phyloP scores from a whole-genome alignment of 53 echinoderm and acorn worm genomes.

The Apostichopus leukothele region DNA sequence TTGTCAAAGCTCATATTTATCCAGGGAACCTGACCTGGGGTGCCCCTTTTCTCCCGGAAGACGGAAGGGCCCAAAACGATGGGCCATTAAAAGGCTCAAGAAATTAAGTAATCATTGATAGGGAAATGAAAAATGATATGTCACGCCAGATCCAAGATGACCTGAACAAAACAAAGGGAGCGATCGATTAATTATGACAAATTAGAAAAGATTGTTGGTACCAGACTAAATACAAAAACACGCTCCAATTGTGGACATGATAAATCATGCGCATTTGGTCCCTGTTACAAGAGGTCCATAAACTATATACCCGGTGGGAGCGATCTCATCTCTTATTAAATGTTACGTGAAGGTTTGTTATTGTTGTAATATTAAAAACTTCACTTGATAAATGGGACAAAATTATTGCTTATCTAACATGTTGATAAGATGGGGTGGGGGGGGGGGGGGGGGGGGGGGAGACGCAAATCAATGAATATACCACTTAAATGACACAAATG shows the following conservation, averaged over 20 bases:
- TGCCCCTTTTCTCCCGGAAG: slow-evolving; percentile 30
- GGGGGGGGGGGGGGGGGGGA: not conserved
- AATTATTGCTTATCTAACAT: slow-evolving; percentile 1
- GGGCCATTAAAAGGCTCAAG: slow-evolving; percentile 12
- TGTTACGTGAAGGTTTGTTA: not conserved
- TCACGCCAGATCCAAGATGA: slow-evolving; percentile 28
- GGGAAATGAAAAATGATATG: slow-evolving; percentile 38
- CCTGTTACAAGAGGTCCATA: not conserved
- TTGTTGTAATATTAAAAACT: not conserved
- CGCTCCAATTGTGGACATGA: slow-evolving; percentile 24
- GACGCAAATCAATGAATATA: too few species aligned
- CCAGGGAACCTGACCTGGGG: not conserved
- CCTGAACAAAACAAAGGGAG: slow-evolving; percentile 17
- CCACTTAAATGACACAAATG: too few species aligned
- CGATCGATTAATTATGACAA: slow-evolving; percentile 40
- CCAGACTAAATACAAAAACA: slow-evolving; percentile 47
- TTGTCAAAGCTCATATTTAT: not conserved
- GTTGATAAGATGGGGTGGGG: not conserved
- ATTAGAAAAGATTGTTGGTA: slow-evolving; percentile 29
- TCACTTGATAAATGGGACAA: not conserved
- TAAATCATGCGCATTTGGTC: not conserved
- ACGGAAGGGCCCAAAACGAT: slow-evolving; percentile 15
- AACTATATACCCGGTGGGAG: not conserved
- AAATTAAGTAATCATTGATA: not conserved
- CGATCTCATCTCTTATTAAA: not conserved